Percentiles rank a stretch among this genome's conserved stretches.
These are phyloP conservation scores for Drosophila lowei DNA, from an alignment of 1,140 invertebrate genomes.

Conservation along the genomic window DNA sequence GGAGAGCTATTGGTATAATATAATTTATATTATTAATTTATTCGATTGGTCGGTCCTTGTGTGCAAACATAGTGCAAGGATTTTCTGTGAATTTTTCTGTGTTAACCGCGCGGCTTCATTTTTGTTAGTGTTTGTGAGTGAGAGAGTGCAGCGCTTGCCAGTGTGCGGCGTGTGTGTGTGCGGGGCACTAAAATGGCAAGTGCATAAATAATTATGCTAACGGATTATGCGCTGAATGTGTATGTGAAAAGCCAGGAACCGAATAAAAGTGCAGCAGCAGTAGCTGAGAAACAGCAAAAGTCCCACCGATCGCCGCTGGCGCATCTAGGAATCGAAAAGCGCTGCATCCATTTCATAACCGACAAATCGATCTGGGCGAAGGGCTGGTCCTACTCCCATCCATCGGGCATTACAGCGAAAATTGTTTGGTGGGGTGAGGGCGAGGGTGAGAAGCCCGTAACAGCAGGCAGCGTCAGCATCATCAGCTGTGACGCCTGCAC, in stretches of 20 bases:
- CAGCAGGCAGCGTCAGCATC: conserved; percentile 39
- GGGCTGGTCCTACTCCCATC: conserved; percentile 35
- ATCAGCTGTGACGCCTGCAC: conserved; percentile 52
- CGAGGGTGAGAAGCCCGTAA: conserved; percentile 19
- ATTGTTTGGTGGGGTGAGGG: conserved; percentile 49
- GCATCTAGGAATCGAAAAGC: conserved; percentile 56
- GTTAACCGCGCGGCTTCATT: conserved; percentile 7
- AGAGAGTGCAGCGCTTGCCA: conserved; percentile 1
- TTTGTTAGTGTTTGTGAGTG: conserved; percentile 32
- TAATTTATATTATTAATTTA: too few relatives aligned
- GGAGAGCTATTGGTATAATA: too few relatives aligned
- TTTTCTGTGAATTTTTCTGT: too few relatives aligned
- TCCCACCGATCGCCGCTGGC: conserved; percentile 7
- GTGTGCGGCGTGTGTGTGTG: conserved; percentile 12
- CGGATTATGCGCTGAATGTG: conserved; percentile 42
- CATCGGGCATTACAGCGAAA: conserved; percentile 44
- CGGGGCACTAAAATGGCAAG: conserved; percentile 57
- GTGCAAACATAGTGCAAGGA: conserved; percentile 11
- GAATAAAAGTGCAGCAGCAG: conserved; percentile 2
- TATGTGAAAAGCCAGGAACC: conserved; percentile 21
- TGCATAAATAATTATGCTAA: conserved; percentile 71
- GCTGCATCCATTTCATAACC: conserved; percentile 65
- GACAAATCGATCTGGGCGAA: conserved; percentile 74
- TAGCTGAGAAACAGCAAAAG: conserved; percentile 9
- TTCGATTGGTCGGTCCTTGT: conserved; percentile 40